Percentiles rank a stretch among this genome's conserved stretches.
phyloP scores from a whole-genome alignment of 2,113 vertebrate species.

The Columbina picui region DNA sequence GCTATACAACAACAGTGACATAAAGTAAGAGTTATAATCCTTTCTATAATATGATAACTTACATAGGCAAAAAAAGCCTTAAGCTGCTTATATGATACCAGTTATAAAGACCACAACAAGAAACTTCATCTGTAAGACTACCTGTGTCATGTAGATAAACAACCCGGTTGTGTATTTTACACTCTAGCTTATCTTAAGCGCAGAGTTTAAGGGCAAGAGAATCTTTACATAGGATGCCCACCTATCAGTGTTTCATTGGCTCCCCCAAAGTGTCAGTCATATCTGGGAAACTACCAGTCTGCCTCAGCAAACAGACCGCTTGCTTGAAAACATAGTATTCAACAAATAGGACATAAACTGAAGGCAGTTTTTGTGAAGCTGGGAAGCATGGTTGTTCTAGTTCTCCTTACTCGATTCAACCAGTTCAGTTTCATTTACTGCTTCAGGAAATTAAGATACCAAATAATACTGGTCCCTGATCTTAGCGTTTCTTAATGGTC shows the following conservation, averaged over 20 bases:
- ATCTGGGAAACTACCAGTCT: accelerated
- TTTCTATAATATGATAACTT: background rate
- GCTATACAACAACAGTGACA: background rate
- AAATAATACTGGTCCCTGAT: background rate
- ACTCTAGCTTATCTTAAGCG: background rate
- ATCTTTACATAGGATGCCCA: background rate
- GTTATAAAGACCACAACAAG: background rate
- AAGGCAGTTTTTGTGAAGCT: background rate
- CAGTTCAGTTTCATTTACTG: background rate
- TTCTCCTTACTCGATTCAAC: background rate
- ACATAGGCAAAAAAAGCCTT: background rate
- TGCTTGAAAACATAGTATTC: accelerated
- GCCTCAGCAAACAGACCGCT: background rate
- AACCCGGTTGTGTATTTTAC: background rate
- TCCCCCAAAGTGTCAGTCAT: accelerated
- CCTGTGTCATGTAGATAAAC: background rate
- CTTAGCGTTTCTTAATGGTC: background rate
- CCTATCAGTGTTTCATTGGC: background rate
- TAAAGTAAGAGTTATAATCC: background rate
- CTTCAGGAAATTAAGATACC: background rate
- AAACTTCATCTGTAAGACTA: background rate
- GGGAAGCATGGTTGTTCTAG: background rate
- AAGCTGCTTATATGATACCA: background rate
- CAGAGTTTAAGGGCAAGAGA: background rate
- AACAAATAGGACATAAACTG: background rate